Percentiles rank a stretch among this genome's conserved stretches.
phyloP scores from a whole-genome alignment of 2,113 vertebrate species.

The Chrysemys picta region DNA sequence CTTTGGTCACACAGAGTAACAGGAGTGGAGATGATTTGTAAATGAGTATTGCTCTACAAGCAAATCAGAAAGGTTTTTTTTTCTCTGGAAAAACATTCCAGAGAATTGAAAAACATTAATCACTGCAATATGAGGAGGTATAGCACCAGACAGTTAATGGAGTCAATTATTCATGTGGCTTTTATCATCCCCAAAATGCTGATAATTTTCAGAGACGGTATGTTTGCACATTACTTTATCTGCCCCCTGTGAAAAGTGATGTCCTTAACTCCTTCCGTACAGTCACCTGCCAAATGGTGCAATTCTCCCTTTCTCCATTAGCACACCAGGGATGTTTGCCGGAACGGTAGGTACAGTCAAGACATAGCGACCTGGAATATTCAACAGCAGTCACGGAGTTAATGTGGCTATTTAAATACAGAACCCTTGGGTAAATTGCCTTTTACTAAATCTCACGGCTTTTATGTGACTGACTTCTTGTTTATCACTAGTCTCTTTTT shows the following conservation, averaged over 20 bases:
- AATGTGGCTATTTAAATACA: not conserved
- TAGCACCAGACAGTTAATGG: not conserved
- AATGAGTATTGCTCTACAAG: not conserved
- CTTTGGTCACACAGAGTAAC: not conserved
- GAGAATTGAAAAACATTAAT: slow-evolving; percentile 53
- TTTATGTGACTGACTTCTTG: slow-evolving; percentile 14
- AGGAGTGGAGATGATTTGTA: not conserved
- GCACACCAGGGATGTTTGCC: not conserved
- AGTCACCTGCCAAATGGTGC: not conserved
- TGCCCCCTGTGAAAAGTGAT: not conserved
- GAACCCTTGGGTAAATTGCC: slow-evolving; percentile 27
- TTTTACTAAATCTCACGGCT: slow-evolving; percentile 44
- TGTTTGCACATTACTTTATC: slow-evolving; percentile 49
- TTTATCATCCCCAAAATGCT: slow-evolving; percentile 44
- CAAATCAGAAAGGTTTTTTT: slow-evolving; percentile 23
- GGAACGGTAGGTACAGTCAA: slow-evolving; percentile 12
- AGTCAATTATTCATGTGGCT: slow-evolving; percentile 63
- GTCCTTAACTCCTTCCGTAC: not conserved
- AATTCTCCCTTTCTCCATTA: not conserved
- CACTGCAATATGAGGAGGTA: slow-evolving; percentile 25
- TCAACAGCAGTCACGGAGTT: not conserved
- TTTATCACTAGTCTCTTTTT: slow-evolving; percentile 47
- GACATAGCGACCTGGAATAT: slow-evolving; percentile 1
- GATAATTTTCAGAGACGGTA: slow-evolving; percentile 43
- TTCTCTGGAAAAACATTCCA: slow-evolving; percentile 19